Evolutionary conservation across 2,797 vertebrate genomes (phyloP).

Genomic region (Steatocranus sp.): DNA sequence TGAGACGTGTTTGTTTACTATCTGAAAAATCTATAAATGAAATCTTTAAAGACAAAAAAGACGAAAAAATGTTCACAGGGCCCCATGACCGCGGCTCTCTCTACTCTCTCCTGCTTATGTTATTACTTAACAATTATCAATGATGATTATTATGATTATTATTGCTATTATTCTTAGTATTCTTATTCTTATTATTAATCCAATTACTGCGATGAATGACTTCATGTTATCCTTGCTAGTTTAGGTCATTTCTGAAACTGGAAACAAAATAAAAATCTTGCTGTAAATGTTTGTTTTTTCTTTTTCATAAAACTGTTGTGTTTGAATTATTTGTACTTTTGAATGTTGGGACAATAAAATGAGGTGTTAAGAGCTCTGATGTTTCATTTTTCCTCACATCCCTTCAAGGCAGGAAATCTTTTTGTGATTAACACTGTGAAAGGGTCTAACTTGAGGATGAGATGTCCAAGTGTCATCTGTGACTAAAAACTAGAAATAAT

Average conservation of each 20-base stretch:
- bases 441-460: background rate
- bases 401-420: fast-evolving
- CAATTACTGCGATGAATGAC: constrained; percentile 96
- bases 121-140: constrained; percentile 85
- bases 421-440: fast-evolving
- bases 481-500: background rate
- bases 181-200: constrained; percentile 88
- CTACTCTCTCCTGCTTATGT: constrained; percentile 92
- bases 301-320: constrained; percentile 99
- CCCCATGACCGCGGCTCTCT: constrained; percentile 84
- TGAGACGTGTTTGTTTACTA: constrained; percentile 96
- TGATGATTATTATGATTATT: constrained; percentile 84
- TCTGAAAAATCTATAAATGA: constrained; percentile 87
- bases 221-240: constrained; percentile 99
- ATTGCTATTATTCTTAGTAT: constrained; percentile 84
- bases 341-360: constrained; percentile 99
- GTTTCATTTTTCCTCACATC: constrained; percentile 53
- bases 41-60: constrained; percentile 85
- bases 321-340: constrained; percentile 99
- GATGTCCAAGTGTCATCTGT: background rate
- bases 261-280: constrained; percentile 92
- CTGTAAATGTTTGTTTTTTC: constrained; percentile 96
- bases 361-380: constrained; percentile 97
- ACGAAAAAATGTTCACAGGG: constrained; percentile 90
- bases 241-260: constrained; percentile 99